Base-by-base conservation (phyloP, 2,113 vertebrate species). In the Actinemys pallida region DNA sequence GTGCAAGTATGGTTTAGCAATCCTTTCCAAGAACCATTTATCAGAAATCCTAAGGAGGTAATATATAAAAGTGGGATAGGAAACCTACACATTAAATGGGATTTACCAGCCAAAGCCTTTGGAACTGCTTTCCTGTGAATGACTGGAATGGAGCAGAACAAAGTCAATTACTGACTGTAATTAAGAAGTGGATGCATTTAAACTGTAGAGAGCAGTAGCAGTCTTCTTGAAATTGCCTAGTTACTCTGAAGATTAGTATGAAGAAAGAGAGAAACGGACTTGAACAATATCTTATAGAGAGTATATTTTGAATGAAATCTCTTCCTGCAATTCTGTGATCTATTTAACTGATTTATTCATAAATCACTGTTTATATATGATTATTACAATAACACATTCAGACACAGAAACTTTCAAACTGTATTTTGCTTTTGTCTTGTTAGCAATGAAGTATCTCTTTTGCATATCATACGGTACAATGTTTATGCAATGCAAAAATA, bases 171-270 rank as follows among this genome's bases (percentile, higher is more conserved):
- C 97, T 97, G 98, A 86, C 93, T 98, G 98, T 98, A 98, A 99
- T 99, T 99, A 99, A 98, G 98, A 98, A 98, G 98, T 99, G 98
- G 98, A 98, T 98, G 97, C 97, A 89, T 98, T 99, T 99, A 98
- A 99, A 99, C 99, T 99, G 99, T 99, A 99, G 99, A 99, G 99
- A 99, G 99, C 99, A 99, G 99, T 99, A 99, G 99, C 99, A 99
- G 98, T 98, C 99, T 99, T 99, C 98, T 98, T 98, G 99, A 99
- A 98, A 98, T 98, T 94, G 98, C 97, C 97, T 98, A 88, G 97
- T 95, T 98, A 97, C 97, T 97, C 94, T 88, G 94, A 98, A 98
- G 98, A 98, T 98, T 97, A 97, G 97, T 96, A 96, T 96, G 93
- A 97, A 97, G 97, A 96, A 98, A 95, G 97, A 97, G 97, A 97